Evolutionary conservation across 1,140 invertebrate species (phyloP).

Genomic region (Chironomus tepperi): DNA sequence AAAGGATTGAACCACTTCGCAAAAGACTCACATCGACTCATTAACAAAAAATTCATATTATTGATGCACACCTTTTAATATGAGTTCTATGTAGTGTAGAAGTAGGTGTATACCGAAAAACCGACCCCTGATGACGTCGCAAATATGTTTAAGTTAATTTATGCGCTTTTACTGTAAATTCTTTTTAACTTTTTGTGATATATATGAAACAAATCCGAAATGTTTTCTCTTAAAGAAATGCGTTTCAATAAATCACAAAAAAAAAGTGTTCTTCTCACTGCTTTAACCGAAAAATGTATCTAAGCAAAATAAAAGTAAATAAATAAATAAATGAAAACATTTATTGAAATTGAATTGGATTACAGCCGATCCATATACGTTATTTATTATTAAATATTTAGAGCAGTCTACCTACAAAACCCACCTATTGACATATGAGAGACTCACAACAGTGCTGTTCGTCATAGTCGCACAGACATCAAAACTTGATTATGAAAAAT

Average conservation of each 20-base stretch:
- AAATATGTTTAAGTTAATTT: no score
- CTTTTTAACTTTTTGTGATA: neutral
- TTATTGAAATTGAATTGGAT: slow-evolving; percentile 9
- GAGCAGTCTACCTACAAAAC: neutral
- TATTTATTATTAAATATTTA: slow-evolving; percentile 18
- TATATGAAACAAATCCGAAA: no score
- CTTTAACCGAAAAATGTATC: neutral
- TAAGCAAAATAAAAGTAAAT: neutral
- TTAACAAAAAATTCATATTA: no score
- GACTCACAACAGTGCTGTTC: neutral
- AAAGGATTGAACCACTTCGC: no score
- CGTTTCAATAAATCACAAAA: neutral
- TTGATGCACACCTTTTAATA: no score
- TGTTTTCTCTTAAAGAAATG: neutral
- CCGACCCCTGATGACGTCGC: no score
- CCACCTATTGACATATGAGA: neutral
- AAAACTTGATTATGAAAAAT: slow-evolving; percentile 20
- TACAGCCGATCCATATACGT: neutral
- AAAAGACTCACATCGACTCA: no score
- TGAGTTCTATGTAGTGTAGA: no score
- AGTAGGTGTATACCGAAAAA: no score
- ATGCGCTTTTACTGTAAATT: no score
- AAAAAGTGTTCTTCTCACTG: neutral
- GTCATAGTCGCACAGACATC: neutral
- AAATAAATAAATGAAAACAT: neutral